These are phyloP conservation scores for Siniperca knerii DNA, from an alignment of 2,113 vertebrate species.

Conservation along the genomic window DNA sequence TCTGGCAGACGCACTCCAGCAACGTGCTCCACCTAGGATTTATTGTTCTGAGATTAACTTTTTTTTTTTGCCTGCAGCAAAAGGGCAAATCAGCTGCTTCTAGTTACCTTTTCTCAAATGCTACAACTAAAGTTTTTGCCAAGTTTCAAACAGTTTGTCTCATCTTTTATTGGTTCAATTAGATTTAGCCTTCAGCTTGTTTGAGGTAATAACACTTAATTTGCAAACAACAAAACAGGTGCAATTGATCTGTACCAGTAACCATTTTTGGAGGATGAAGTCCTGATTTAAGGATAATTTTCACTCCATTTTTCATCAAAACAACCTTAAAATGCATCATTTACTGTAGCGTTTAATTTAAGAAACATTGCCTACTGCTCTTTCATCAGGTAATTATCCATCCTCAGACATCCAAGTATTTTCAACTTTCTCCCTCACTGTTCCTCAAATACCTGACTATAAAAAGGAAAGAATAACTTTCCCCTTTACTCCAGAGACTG, in stretches of 20 bases:
- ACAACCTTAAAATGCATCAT: neutral
- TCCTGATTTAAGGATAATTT: neutral
- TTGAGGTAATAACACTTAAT: constrained; percentile 3
- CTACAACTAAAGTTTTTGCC: neutral
- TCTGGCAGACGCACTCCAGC: neutral
- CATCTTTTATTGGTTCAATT: neutral
- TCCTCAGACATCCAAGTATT: neutral
- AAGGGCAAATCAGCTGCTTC: neutral
- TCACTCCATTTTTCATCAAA: neutral
- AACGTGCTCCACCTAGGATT: neutral
- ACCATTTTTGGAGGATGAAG: neutral
- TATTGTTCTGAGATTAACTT: neutral
- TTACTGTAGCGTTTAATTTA: neutral
- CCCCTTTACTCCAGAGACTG: neutral
- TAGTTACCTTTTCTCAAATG: neutral
- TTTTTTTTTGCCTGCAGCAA: neutral
- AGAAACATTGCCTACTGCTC: neutral
- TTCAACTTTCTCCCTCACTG: neutral
- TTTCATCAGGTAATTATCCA: neutral
- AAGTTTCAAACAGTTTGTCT: neutral
- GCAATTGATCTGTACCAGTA: neutral
- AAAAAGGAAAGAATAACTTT: neutral
- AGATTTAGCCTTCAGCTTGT: constrained; percentile 2
- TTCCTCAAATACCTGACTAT: rapidly evolving
- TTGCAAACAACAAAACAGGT: constrained; percentile 1